Evolutionary conservation across 2,888 invertebrate species (phyloP).

Genomic region (Hypomecis punctinalis): DNA sequence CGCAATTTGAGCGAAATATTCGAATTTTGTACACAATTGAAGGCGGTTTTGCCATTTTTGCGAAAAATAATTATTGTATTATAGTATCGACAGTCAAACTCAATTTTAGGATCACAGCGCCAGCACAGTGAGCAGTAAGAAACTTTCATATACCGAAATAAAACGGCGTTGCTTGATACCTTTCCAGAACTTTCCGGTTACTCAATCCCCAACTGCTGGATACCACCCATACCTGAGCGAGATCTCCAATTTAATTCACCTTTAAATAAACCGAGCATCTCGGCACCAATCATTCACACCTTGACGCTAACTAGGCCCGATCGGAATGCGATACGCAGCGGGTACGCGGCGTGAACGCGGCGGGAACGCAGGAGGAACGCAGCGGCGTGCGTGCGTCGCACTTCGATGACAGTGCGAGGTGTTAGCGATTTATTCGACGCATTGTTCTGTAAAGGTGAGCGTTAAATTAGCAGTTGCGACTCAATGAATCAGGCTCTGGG

Average conservation of each 20-base stretch:
- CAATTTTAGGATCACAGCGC: no score
- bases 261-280: slow-evolving; percentile 57
- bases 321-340: slow-evolving; percentile 39
- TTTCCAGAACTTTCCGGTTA: no score
- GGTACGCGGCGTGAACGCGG: slow-evolving; percentile 48
- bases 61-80: no score
- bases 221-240: slow-evolving; percentile 3
- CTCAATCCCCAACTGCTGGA: background rate
- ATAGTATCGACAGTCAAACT: no score
- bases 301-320: slow-evolving; percentile 50
- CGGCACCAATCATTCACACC: slow-evolving; percentile 65
- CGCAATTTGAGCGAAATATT: no score
- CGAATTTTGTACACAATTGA: no score
- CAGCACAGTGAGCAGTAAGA: no score
- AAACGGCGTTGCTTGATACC: no score
- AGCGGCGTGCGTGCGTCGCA: slow-evolving; percentile 40
- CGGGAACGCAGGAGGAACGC: slow-evolving; percentile 43
- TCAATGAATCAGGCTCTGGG: slow-evolving; percentile 18
- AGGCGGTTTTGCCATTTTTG: no score
- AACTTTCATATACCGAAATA: no score
- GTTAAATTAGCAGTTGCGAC: slow-evolving; percentile 51
- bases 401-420: slow-evolving; percentile 64
- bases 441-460: slow-evolving; percentile 74
- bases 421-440: slow-evolving; percentile 69
- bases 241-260: slow-evolving; percentile 13